phyloP scores from a whole-genome alignment of 2,888 invertebrate genomes.

The Leucophora obtusa region DNA sequence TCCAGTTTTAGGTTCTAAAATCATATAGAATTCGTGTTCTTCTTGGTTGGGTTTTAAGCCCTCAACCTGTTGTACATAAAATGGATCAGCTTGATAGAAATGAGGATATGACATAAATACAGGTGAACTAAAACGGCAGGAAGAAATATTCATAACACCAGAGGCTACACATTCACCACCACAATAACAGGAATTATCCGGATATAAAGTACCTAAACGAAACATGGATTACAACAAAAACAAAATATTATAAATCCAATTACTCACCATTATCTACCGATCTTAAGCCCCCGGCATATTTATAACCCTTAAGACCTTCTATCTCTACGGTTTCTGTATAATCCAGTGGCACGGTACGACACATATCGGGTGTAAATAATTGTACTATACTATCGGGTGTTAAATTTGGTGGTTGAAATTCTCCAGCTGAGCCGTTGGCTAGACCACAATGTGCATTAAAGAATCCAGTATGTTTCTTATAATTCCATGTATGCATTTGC shows the following conservation, averaged over 20 bases:
- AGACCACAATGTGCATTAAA: constrained; percentile 81
- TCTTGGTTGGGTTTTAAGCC: constrained; percentile 84
- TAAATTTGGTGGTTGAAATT: constrained; percentile 86
- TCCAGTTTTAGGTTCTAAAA: constrained; percentile 87
- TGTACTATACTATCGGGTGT: constrained; percentile 80
- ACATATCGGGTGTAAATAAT: constrained; percentile 88
- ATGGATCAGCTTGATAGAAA: constrained; percentile 87
- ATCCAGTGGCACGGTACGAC: constrained; percentile 83
- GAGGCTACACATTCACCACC: constrained; percentile 85
- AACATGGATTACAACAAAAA: background rate
- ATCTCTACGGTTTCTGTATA: constrained; percentile 81
- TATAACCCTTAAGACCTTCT: constrained; percentile 83
- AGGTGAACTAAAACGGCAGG: constrained; percentile 89
- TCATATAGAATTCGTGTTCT: constrained; percentile 87
- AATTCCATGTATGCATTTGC: constrained; percentile 86
- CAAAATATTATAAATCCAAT: background rate
- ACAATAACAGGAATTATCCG: constrained; percentile 86
- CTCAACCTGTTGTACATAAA: constrained; percentile 82
- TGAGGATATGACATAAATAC: constrained; percentile 91
- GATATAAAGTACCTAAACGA: constrained; percentile 80
- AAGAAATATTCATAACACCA: constrained; percentile 88
- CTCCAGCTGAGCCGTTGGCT: constrained; percentile 88
- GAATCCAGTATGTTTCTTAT: constrained; percentile 80
- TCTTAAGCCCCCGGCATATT: constrained; percentile 82
- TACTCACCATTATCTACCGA: constrained; percentile 84